phyloP scores from a whole-genome alignment of 2,888 invertebrate species.

The Teinopalpus imperialis region DNA sequence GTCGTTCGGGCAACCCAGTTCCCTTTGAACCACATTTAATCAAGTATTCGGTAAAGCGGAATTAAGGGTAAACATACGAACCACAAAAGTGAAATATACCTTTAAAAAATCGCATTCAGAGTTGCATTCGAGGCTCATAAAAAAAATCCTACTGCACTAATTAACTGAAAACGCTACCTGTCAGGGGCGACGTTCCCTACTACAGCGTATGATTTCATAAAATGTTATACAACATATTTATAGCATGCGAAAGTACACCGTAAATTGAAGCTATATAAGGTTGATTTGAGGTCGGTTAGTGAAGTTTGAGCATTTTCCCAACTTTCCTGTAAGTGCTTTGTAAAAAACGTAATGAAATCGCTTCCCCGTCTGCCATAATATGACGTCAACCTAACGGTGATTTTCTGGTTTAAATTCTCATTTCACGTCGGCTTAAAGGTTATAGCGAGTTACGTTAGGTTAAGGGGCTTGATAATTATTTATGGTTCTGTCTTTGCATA shows the following conservation, averaged over 20 bases:
- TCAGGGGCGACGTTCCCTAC: constrained; percentile 41
- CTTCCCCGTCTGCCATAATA: constrained; percentile 24
- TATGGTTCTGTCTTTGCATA: too few species aligned
- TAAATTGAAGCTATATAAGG: neutral
- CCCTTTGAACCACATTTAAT: constrained; percentile 29
- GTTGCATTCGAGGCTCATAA: constrained; percentile 25
- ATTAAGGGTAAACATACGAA: constrained; percentile 23
- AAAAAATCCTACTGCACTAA: constrained; percentile 44
- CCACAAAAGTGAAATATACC: constrained; percentile 18
- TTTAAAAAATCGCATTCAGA: constrained; percentile 28
- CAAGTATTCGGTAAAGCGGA: constrained; percentile 21
- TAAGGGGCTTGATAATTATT: neutral
- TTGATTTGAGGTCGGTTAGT: neutral
- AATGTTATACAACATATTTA: constrained; percentile 15
- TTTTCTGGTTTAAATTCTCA: constrained; percentile 22
- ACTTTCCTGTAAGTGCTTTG: constrained; percentile 25
- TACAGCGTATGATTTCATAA: constrained; percentile 27
- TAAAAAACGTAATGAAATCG: constrained; percentile 30
- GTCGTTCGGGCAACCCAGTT: constrained; percentile 22
- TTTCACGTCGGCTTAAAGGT: neutral
- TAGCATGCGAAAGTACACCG: neutral
- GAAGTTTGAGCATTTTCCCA: constrained; percentile 14
- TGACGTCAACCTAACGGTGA: constrained; percentile 24
- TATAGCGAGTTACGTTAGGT: constrained; percentile 2
- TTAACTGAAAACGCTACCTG: constrained; percentile 59